Evolutionary conservation across 2,797 vertebrate species (phyloP), one percentile per base, ranked within the genome.

Genomic region (Semaprochilodus insignis): DNA sequence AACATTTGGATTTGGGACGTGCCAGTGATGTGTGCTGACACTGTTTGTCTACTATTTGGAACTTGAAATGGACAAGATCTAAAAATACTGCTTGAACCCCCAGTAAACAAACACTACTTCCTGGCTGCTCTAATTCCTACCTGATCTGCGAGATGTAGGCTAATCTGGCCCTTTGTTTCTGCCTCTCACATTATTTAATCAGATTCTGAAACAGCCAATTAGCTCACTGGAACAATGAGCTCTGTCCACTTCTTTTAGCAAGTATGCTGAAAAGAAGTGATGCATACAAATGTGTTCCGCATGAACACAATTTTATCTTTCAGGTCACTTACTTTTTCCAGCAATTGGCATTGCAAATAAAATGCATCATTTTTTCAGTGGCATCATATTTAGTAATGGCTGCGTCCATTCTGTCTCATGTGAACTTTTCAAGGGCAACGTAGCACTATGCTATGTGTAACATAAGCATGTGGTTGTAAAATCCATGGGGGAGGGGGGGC

Each of bases 151-250:
- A 77, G 36, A 85, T 82, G 67, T 81, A 74, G 78, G 75, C 57
- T 79, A 85, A 87, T 85, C 86, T 81, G 52, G 15, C 6, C 31
- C 78, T 85, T 81, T 71, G 81, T 75, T 57, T 78, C 48, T 75
- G 65, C 25, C 3, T 23, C 71, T 52, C 54, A 6, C 72, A 83
- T 78, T 83, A 81, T 72, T 78, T 77, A 87, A 87, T 83, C 69
- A 63, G 69, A 83, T 85, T 83, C 63, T 51, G 48, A 70, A 82
- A 82, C 57, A 85, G 81, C 78, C 76, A 83, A 78, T 87, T 82
- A 87, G 80, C 67, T 82, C 80, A 82, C 44, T 81, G 82, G 80
- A 74, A 73, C 74, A 69, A 66, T 51, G 54, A 76, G 17, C 21
- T 40, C 31, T 55, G 59, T 36, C 23, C 44, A 16, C 23, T 48